Base-by-base conservation (phyloP, 2,888 invertebrate species). In the Philereme transversata region DNA sequence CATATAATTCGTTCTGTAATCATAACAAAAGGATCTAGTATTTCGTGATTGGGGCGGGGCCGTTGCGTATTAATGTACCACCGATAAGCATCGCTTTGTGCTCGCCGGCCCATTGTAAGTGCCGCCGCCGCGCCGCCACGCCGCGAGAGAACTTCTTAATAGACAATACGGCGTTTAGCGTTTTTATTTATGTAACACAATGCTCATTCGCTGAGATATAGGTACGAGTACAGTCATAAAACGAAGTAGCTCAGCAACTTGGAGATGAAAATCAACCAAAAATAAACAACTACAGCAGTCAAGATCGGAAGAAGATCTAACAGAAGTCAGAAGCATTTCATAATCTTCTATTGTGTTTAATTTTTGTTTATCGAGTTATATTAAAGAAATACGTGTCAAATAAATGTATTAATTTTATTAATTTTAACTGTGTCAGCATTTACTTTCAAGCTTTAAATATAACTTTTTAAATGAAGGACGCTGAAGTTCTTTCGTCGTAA, bases 121-220 rank as follows among this genome's bases (percentile, higher is more conserved):
- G 77, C 78, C 75, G 81, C 40, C 2, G 2, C 36, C 77, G 78
- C 75, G 81, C 40, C 36, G 36, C 36, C 36, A 6, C 36, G 36
- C 81, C 79, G 84, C 84, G 86, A 88, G 86, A 87, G 88, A 90
- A 90, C 84, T 88, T 89, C 88, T 86, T 88, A 91, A 87, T 90
- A 91, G 90, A 91, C 91, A 90, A 91, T 90, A 83, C 74, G 79
- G 83, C 81, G 87, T 88, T 90, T 90, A 90, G 83, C 84, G 83
- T 81, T 86, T 88, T 89, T 90, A 90, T 90, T 88, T 89, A 88
- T 88, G 86, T 87, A 86, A 83, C 79, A 87, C 86, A 86, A 85
- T 86, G 82, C 82, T 77, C 7, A 6, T 75, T 80, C 82, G 82
- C 82, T 79, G 83, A 81, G 73, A 79, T 83, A 81, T 81, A 84